phyloP scores from a whole-genome alignment of 2,797 vertebrate genomes.

The Melanogrammus aeglefinus region DNA sequence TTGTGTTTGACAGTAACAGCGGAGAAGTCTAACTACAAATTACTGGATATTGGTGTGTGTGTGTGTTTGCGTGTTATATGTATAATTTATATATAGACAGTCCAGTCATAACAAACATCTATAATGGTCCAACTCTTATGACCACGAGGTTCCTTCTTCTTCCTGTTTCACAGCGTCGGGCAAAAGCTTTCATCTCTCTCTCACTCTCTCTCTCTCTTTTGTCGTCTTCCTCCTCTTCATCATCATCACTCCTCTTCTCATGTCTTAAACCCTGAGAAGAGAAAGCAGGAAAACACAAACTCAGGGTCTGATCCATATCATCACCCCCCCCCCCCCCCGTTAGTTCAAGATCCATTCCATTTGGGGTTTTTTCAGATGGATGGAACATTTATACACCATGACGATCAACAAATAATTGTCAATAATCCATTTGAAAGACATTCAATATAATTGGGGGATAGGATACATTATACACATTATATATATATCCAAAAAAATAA shows the following conservation, averaged over 20 bases:
- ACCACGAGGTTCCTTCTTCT: constrained; percentile 57
- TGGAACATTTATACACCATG: too few relatives aligned
- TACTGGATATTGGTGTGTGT: constrained; percentile 38
- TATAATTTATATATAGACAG: constrained; percentile 74
- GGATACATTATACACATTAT: too few relatives aligned
- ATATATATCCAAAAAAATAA: too few relatives aligned
- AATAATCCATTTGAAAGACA: too few relatives aligned
- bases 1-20: constrained; percentile 38
- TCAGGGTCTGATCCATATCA: neutral
- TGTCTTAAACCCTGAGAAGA: constrained; percentile 2
- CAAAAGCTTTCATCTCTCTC: constrained; percentile 52
- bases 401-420: too few relatives aligned
- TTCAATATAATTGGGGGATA: too few relatives aligned
- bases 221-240: neutral
- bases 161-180: constrained; percentile 74
- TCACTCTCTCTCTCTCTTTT: neutral
- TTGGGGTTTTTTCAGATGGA: too few relatives aligned
- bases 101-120: constrained; percentile 78
- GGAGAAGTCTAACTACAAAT: constrained; percentile 53
- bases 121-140: constrained; percentile 56
- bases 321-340: neutral
- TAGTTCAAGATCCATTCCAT: too few relatives aligned
- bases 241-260: constrained; percentile 1
- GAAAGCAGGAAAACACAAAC: neutral
- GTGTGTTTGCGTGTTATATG: constrained; percentile 38